Conservation (phyloP, 1,140 invertebrate species). For the Stenopsyche tienmushanensis region DNA sequence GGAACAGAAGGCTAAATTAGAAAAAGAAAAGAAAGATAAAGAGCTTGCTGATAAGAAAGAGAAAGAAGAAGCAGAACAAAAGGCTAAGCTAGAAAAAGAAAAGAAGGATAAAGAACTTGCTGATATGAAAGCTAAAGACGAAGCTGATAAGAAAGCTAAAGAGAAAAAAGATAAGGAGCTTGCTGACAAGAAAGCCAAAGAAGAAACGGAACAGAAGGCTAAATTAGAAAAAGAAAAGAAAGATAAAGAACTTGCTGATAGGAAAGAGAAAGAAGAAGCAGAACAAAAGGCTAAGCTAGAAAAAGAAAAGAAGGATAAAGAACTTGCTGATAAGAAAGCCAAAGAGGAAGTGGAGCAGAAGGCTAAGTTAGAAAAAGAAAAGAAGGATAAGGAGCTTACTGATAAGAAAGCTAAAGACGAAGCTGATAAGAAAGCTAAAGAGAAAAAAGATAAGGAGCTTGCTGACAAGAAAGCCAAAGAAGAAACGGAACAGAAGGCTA, state of each 20-base stretch:
- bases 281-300: too few relatives aligned
- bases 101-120: too few relatives aligned
- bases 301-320: constrained; percentile 35
- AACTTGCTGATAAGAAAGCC: constrained; percentile 26
- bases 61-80: constrained; percentile 23
- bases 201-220: constrained; percentile 3
- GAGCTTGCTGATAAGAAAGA: constrained; percentile 11
- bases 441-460: constrained; percentile 12
- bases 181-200: constrained; percentile 28
- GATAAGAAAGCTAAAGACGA: constrained; percentile 3
- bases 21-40: constrained; percentile 38
- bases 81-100: constrained; percentile 16
- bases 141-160: constrained; percentile 28
- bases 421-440: constrained; percentile 24
- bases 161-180: constrained; percentile 10
- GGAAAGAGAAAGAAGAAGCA: constrained; percentile 20
- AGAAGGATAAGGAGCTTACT: constrained; percentile 2
- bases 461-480: constrained; percentile 3
- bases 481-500: constrained; percentile 38
- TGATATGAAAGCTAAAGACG: background rate
- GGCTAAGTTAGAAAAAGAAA: constrained; percentile 21
- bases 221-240: constrained; percentile 43
- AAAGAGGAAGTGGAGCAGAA: constrained; percentile 6
- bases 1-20: constrained; percentile 34
- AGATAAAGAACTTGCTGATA: constrained; percentile 34